Evolutionary conservation across 2,888 invertebrate species (phyloP).

Genomic region (Marronus borbonicus): DNA sequence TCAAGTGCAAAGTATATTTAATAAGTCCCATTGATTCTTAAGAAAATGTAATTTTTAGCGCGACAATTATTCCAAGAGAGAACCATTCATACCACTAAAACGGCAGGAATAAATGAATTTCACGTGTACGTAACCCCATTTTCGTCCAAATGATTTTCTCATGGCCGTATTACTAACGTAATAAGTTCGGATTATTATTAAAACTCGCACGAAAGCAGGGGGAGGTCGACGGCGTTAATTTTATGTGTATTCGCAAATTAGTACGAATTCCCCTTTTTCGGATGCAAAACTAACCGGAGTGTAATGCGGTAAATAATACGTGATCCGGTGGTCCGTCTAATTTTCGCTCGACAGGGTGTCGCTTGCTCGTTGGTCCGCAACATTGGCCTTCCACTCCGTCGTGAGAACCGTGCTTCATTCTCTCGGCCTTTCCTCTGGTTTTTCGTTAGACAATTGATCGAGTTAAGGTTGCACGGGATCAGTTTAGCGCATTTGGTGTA

Average conservation of each 20-base stretch:
- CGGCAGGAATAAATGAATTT: slow-evolving; percentile 29
- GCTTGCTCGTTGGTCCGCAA: slow-evolving; percentile 66
- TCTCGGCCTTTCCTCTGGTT: slow-evolving; percentile 6
- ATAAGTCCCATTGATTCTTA: too few species aligned
- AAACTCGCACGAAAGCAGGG: slow-evolving; percentile 33
- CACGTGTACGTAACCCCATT: slow-evolving; percentile 38
- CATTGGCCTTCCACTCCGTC: slow-evolving; percentile 62
- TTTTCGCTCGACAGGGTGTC: slow-evolving; percentile 65
- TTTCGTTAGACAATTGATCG: slow-evolving; percentile 52
- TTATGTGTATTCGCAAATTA: slow-evolving; percentile 47
- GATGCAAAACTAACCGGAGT: slow-evolving; percentile 63
- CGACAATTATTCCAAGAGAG: too few species aligned
- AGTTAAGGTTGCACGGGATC: slow-evolving; percentile 53
- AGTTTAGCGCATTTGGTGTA: slow-evolving; percentile 18
- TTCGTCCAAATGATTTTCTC: slow-evolving; percentile 30
- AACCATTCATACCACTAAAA: background rate
- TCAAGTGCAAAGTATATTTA: too few species aligned
- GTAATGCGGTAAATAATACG: slow-evolving; percentile 62
- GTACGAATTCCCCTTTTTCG: slow-evolving; percentile 49
- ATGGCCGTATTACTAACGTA: slow-evolving; percentile 22
- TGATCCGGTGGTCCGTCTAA: slow-evolving; percentile 63
- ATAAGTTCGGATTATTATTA: slow-evolving; percentile 44
- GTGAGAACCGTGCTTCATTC: slow-evolving; percentile 64
- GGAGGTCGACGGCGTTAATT: slow-evolving; percentile 41
- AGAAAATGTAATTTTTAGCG: too few species aligned